These are phyloP conservation scores for Gobionotothen gibberifrons DNA, from an alignment of 2,797 vertebrate genomes.

Conservation along the genomic window DNA sequence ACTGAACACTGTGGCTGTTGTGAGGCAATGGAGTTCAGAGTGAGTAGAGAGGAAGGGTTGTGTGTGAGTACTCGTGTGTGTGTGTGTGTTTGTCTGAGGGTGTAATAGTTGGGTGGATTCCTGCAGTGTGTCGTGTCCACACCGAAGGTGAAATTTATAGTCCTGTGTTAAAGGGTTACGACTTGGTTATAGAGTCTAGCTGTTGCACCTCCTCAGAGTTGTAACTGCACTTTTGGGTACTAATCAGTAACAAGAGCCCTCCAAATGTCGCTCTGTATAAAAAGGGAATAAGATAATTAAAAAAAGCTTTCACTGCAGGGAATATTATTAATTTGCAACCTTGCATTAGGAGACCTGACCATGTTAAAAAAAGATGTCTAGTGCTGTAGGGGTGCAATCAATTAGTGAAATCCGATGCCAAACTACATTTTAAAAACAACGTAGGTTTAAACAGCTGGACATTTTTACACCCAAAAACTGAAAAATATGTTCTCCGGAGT, in stretches of 20 bases:
- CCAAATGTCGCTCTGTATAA: not conserved
- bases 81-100: conserved; percentile 15
- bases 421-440: not conserved
- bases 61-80: conserved; percentile 20
- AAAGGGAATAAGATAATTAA: not conserved
- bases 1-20: conserved; percentile 64
- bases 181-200: not conserved
- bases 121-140: conserved; percentile 21
- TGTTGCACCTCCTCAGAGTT: not conserved
- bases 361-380: not conserved
- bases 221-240: not conserved
- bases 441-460: not conserved
- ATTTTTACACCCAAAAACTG: not conserved
- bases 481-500: not conserved
- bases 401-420: not conserved
- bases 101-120: conserved; percentile 35
- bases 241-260: not conserved
- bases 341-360: not conserved
- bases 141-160: conserved; percentile 33
- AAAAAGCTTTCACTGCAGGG: not conserved
- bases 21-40: conserved; percentile 45
- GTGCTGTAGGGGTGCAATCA: not conserved
- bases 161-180: conserved; percentile 6
- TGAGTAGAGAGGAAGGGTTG: conserved; percentile 30
- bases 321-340: not conserved